These are phyloP conservation scores for Glaucomys volans DNA, from an alignment of 2,113 vertebrate species.

Conservation along the genomic window DNA sequence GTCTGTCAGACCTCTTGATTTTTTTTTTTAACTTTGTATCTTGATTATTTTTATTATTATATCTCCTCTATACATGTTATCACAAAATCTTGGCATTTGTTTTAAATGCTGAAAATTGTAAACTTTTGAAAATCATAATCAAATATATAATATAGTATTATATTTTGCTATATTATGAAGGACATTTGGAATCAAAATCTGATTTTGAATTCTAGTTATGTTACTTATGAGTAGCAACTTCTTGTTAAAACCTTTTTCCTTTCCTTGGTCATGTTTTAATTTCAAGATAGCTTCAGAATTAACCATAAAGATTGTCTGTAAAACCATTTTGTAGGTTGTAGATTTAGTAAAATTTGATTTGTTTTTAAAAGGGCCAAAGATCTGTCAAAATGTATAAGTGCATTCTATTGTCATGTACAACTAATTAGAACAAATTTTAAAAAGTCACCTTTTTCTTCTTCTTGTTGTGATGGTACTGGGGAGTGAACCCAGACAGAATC, in stretches of 20 bases:
- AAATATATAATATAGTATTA: conserved; percentile 4
- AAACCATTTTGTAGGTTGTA: not conserved
- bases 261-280: conserved; percentile 14
- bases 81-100: not conserved
- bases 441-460: not conserved
- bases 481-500: not conserved
- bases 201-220: not conserved
- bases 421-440: too few species aligned
- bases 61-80: not conserved
- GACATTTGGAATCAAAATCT: conserved; percentile 11
- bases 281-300: not conserved
- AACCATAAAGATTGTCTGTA: not conserved
- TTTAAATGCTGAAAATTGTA: not conserved
- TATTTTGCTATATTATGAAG: conserved; percentile 17
- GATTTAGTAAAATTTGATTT: conserved; percentile 36
- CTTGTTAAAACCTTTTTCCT: not conserved
- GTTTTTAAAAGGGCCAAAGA: not conserved
- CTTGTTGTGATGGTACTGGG: not conserved
- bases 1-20: not conserved
- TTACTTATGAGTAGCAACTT: not conserved
- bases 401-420: too few species aligned
- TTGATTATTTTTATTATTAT: not conserved
- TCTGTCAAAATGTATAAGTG: not conserved
- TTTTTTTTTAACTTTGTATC: not conserved
- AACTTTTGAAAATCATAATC: not conserved